Percentiles rank a stretch among this genome's conserved stretches.
phyloP scores from a whole-genome alignment of 2,797 vertebrate genomes.

The Pitangus sulphuratus region DNA sequence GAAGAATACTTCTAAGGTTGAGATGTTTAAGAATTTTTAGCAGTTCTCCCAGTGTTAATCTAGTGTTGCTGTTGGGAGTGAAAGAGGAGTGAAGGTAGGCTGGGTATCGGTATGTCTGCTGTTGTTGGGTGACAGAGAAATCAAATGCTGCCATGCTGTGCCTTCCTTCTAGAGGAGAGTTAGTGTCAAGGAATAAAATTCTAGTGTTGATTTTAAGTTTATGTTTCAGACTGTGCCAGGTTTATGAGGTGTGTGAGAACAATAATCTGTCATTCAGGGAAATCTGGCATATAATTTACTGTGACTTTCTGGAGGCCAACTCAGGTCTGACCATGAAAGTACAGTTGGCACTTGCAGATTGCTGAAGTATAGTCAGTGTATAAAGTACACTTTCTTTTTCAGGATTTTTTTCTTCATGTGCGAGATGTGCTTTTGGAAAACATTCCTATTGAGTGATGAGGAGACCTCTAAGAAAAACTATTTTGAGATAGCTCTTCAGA shows the following conservation, averaged over 20 bases:
- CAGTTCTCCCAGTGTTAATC: not conserved
- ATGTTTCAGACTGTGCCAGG: not conserved
- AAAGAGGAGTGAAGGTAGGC: not conserved
- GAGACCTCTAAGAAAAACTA: not conserved
- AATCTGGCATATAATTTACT: not conserved
- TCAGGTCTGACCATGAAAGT: not conserved
- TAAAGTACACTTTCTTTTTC: not conserved
- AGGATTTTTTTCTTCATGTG: not conserved
- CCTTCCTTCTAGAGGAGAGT: not conserved
- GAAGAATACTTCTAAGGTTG: not conserved
- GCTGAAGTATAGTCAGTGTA: not conserved
- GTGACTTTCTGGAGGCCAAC: not conserved
- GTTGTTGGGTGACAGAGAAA: not conserved
- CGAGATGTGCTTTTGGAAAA: not conserved
- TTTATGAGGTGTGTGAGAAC: not conserved
- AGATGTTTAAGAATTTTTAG: not conserved
- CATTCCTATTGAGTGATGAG: not conserved
- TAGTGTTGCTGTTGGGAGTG: not conserved
- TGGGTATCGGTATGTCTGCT: not conserved
- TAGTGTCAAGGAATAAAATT: not conserved
- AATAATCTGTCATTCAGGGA: not conserved
- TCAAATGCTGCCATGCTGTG: not conserved
- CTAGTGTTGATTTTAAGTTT: not conserved
- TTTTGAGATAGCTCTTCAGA: not conserved
- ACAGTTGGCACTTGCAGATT: fast-evolving